Conservation (phyloP, 2,113 vertebrate species). For the Sterrhoptilus dennistouni region DNA sequence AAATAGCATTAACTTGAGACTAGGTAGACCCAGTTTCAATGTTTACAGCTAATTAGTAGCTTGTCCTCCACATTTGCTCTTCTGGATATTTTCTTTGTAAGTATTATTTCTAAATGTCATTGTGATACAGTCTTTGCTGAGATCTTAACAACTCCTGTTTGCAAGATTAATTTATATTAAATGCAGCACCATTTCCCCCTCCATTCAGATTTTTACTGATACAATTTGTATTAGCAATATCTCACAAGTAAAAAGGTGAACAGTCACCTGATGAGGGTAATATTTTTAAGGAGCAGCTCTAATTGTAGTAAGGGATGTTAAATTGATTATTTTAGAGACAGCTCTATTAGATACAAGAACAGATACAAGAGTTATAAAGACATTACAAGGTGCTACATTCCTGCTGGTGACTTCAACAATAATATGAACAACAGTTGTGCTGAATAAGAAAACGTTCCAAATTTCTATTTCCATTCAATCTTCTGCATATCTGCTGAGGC, state of each 20-base stretch:
- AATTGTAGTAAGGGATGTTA: neutral
- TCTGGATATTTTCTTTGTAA: neutral
- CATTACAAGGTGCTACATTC: neutral
- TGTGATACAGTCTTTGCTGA: neutral
- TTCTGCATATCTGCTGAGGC: neutral
- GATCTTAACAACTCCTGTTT: neutral
- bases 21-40: neutral
- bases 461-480: neutral
- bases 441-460: neutral
- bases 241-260: neutral
- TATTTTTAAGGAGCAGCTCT: constrained; percentile 16
- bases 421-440: neutral
- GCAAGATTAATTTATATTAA: constrained; percentile 2
- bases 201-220: neutral
- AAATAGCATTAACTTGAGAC: neutral
- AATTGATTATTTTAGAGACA: constrained; percentile 14
- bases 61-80: neutral
- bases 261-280: neutral
- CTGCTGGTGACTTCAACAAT: neutral
- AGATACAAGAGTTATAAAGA: neutral
- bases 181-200: neutral
- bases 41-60: neutral
- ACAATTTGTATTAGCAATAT: neutral
- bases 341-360: neutral
- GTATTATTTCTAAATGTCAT: neutral